Evolutionary conservation across 1,140 invertebrate species (phyloP), one percentile per base, ranked within the genome.

Genomic region (Drosophila parabipectinata): DNA sequence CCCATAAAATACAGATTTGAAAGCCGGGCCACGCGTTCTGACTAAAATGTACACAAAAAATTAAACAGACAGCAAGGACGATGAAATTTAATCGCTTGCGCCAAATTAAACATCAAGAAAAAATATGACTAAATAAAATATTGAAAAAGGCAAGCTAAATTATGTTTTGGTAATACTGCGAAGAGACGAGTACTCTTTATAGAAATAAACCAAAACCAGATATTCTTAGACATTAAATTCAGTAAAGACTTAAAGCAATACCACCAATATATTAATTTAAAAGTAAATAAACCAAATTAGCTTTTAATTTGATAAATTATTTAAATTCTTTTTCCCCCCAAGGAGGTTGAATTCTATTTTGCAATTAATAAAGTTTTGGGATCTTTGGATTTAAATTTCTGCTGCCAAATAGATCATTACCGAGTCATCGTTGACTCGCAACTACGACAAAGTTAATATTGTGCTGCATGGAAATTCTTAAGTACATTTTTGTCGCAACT

Each of bases 61-160:
- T 48, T n/a, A 26, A n/a, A 68, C 75, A 59, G 15, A 64, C 34
- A 50, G 37, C 28, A 34, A 34, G 21, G 51, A 55, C 39, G 15
- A 14, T 57, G 67, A 75, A 75, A 75, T 75, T 66, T 81, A 77
- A 85, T 85, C 64, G 63, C 64, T 60, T 72, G 48, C 77, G 81
- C 73, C 68, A 85, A 85, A 85, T 85, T 85, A 85, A 77, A 74
- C 81, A 81, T 39, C 41, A 67, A 53, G 48, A 75, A 75, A 66
- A 68, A 67, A 60, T 54, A 34, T 63, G 48, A 72, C 53, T 45
- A 59, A 59, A 75, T 55, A 60, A 68, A 59, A 58, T 66, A 74
- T 68, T 26, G 50, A 48, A 73, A 74, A 74, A 37, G 51, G 34
- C n/a, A 57, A 37, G 18, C 14, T 45, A 18, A 59, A 21, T 30